Evolutionary conservation across 2,113 vertebrate genomes (phyloP).

Genomic region (Hyperoodon ampullatus): DNA sequence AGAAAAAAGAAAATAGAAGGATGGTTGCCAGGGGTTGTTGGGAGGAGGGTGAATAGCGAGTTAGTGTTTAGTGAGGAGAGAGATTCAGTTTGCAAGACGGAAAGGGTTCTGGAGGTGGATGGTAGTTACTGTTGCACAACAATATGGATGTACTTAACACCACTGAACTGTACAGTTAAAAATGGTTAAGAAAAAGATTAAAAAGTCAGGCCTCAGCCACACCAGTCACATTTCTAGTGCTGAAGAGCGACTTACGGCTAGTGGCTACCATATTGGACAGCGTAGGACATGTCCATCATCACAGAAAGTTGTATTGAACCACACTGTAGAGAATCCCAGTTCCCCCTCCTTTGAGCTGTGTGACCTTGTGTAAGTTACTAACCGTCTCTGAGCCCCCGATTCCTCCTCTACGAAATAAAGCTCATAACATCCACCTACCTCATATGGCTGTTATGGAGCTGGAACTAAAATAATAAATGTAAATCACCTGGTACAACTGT

Average conservation of each 20-base stretch:
- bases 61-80: not conserved
- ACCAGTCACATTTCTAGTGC: not conserved
- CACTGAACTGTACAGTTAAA: not conserved
- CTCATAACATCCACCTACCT: not conserved
- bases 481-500: not conserved
- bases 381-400: not conserved
- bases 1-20: not conserved
- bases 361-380: not conserved
- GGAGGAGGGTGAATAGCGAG: not conserved
- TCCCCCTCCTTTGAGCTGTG: not conserved
- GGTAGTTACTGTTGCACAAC: not conserved
- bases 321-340: not conserved
- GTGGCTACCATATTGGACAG: not conserved
- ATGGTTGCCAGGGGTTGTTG: not conserved
- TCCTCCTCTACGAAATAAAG: slow-evolving; percentile 13
- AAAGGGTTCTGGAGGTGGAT: not conserved
- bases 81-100: not conserved
- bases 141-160: not conserved
- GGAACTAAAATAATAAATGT: not conserved
- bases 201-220: not conserved
- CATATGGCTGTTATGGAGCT: not conserved
- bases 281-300: not conserved
- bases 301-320: not conserved
- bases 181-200: not conserved
- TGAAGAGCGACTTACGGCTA: not conserved